Evolutionary conservation across 1,140 invertebrate genomes (phyloP).

Genomic region (Drosophila kohkoa): DNA sequence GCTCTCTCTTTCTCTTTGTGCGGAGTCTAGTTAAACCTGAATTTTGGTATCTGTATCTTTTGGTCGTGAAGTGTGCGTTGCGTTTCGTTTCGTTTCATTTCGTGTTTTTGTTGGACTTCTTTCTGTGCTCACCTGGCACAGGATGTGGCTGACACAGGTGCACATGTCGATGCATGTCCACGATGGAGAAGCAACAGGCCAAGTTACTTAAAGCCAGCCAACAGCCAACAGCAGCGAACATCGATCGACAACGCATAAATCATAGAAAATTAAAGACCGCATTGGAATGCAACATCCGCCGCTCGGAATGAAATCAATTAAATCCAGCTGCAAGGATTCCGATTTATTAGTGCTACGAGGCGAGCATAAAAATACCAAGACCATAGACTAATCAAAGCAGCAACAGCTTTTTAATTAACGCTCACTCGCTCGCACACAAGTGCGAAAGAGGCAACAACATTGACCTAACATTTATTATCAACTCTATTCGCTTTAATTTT

Average conservation of each 20-base stretch:
- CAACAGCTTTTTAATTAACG: constrained; percentile 11
- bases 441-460: neutral
- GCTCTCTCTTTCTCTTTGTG: neutral
- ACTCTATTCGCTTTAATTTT: neutral
- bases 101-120: constrained; percentile 29
- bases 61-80: constrained; percentile 17
- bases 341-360: neutral
- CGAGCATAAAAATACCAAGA: neutral
- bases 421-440: neutral
- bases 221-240: neutral
- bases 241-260: constrained; percentile 59
- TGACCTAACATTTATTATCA: too few relatives aligned
- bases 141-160: constrained; percentile 71
- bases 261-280: constrained; percentile 74
- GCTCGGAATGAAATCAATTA: constrained; percentile 48
- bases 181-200: constrained; percentile 32
- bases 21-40: constrained; percentile 70
- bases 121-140: constrained; percentile 52
- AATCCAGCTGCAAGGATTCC: constrained; percentile 16
- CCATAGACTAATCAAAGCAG: neutral
- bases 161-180: constrained; percentile 55
- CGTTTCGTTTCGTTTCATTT: neutral
- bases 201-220: constrained; percentile 46
- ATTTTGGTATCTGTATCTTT: constrained; percentile 55
- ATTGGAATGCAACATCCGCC: constrained; percentile 41